Evolutionary conservation across 2,113 vertebrate genomes (phyloP).

Genomic region (Menidia beryllina): DNA sequence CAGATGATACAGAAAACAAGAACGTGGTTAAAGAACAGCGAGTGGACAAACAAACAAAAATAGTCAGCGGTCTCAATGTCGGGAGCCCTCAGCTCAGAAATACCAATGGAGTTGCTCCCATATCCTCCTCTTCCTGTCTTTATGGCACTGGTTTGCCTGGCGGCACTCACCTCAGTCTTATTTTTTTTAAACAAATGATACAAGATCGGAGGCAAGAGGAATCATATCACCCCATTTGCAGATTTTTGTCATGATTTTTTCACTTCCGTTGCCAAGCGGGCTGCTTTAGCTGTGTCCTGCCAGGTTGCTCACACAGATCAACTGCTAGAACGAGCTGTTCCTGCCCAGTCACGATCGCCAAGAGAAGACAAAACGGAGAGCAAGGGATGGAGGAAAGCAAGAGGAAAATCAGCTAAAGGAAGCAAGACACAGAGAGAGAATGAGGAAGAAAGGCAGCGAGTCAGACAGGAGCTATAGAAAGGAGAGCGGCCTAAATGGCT

Average conservation of each 20-base stretch:
- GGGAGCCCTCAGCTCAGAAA: background rate
- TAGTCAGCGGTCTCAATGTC: too few species aligned
- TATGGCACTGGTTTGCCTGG: slow-evolving; percentile 1
- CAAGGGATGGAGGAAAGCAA: slow-evolving; percentile 14
- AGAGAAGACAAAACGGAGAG: slow-evolving; percentile 53
- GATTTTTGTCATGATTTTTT: slow-evolving; percentile 8
- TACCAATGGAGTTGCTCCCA: background rate
- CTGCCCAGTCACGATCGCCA: slow-evolving; percentile 32
- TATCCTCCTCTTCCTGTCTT: slow-evolving; percentile 6
- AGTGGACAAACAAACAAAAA: background rate
- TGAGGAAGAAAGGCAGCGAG: background rate
- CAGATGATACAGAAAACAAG: slow-evolving; percentile 17
- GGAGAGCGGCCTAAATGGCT: slow-evolving; percentile 61
- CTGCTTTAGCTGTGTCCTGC: slow-evolving; percentile 45
- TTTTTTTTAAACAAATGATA: slow-evolving; percentile 44
- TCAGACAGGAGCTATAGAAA: slow-evolving; percentile 21
- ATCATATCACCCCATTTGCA: slow-evolving; percentile 53
- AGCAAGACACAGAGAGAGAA: slow-evolving; percentile 3
- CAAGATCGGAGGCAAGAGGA: slow-evolving; percentile 60
- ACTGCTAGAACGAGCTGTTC: slow-evolving; percentile 58
- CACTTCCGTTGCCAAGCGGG: slow-evolving; percentile 55
- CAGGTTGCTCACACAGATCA: slow-evolving; percentile 48
- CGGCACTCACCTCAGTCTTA: slow-evolving; percentile 2
- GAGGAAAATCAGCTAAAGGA: slow-evolving; percentile 29
- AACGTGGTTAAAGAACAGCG: background rate